These are phyloP conservation scores for Dendroctonus ponderosae DNA, from an alignment of 1,140 invertebrate species.

Conservation along the genomic window DNA sequence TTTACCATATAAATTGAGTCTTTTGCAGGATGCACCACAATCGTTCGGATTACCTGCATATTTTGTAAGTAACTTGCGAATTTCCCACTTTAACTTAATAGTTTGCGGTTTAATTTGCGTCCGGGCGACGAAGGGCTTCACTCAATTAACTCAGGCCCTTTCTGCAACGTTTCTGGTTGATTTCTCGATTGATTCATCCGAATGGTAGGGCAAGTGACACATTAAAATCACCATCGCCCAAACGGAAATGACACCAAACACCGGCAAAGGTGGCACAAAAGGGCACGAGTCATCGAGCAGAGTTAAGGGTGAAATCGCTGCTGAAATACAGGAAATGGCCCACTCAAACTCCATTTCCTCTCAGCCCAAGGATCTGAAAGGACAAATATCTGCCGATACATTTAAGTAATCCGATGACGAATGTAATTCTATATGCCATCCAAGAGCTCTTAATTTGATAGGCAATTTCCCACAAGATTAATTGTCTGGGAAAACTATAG, in stretches of 20 bases:
- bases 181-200: neutral
- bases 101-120: too few species aligned
- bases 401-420: conserved; percentile 25
- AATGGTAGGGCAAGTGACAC: neutral
- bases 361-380: conserved; percentile 7
- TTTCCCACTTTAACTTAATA: neutral
- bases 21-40: conserved; percentile 3
- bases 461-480: too few species aligned
- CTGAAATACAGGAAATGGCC: conserved; percentile 23
- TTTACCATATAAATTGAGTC: conserved; percentile 32
- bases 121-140: neutral
- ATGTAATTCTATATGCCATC: conserved; percentile 24
- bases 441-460: too few species aligned
- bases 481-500: too few species aligned
- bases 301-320: neutral
- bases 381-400: conserved; percentile 24
- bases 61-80: conserved; percentile 16
- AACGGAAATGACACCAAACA: conserved; percentile 26
- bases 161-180: neutral
- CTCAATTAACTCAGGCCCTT: neutral
- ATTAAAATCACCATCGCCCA: neutral
- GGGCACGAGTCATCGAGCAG: conserved; percentile 8
- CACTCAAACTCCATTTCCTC: conserved; percentile 23
- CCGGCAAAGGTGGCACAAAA: neutral
- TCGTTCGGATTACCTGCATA: conserved; percentile 20